Conservation (phyloP, 1,140 invertebrate genomes). For the Hyles vespertilio region DNA sequence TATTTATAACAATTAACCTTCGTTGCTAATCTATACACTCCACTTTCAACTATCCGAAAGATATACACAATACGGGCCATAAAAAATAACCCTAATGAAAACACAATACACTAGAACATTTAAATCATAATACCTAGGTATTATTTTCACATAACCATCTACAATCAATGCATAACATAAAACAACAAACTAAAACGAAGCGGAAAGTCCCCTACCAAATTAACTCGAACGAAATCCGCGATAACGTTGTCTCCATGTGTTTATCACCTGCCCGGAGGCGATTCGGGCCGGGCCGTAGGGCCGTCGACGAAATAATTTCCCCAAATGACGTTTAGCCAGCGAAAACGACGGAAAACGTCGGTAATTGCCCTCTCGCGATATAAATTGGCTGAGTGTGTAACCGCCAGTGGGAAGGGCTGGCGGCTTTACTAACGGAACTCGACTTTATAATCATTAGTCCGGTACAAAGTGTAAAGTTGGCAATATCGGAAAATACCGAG, state of each 20-base stretch:
- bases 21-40: too few species aligned
- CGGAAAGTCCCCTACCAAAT: slow-evolving; percentile 15
- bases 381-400: slow-evolving; percentile 62
- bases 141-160: too few species aligned
- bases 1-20: too few species aligned
- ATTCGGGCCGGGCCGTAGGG: slow-evolving; percentile 12
- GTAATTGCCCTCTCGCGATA: slow-evolving; percentile 60
- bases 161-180: too few species aligned
- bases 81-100: too few species aligned
- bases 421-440: slow-evolving; percentile 27
- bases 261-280: slow-evolving; percentile 32
- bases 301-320: slow-evolving; percentile 50
- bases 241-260: slow-evolving; percentile 16
- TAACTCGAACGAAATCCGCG: slow-evolving; percentile 15
- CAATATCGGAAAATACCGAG: too few species aligned
- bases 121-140: too few species aligned
- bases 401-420: slow-evolving; percentile 42
- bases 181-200: neutral
- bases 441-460: slow-evolving; percentile 9
- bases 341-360: slow-evolving; percentile 50
- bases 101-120: too few species aligned
- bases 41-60: too few species aligned
- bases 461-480: too few species aligned
- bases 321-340: slow-evolving; percentile 52
- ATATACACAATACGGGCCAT: too few species aligned